Conservation (phyloP, 92 coral and sea anemone genomes). For the Epizoanthus ramosus region DNA sequence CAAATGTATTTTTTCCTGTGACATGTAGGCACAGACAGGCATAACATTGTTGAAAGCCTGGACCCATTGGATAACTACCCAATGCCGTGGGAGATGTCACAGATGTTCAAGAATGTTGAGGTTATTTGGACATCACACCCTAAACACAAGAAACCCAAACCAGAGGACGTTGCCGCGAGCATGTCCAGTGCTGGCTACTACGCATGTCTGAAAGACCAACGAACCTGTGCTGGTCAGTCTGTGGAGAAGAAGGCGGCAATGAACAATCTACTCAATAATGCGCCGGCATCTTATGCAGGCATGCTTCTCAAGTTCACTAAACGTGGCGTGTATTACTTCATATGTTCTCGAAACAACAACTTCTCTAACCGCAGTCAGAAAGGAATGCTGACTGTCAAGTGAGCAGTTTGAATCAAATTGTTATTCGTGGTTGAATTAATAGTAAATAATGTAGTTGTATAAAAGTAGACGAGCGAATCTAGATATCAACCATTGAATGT, state of each 20-base stretch:
- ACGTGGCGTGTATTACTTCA: constrained; percentile 75
- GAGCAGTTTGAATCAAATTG: background rate
- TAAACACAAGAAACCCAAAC: constrained; percentile 48
- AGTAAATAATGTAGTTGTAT: no score
- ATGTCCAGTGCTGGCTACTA: constrained; percentile 80
- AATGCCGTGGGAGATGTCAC: constrained; percentile 66
- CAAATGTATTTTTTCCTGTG: background rate
- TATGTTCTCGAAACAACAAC: constrained; percentile 93
- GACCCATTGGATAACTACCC: constrained; percentile 82
- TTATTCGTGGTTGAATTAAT: no score
- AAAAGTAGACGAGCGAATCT: no score
- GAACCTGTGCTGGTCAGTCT: constrained; percentile 34
- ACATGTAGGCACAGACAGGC: constrained; percentile 83
- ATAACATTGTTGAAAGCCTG: constrained; percentile 81
- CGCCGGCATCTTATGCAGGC: constrained; percentile 92
- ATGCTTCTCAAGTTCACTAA: constrained; percentile 71
- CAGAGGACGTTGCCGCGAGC: constrained; percentile 80
- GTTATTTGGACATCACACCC: constrained; percentile 73
- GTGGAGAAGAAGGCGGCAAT: constrained; percentile 60
- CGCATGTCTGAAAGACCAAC: constrained; percentile 35
- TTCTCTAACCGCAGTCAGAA: constrained; percentile 98
- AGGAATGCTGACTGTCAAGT: constrained; percentile 75
- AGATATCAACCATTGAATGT: no score
- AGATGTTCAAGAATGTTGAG: constrained; percentile 65
- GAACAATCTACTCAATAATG: constrained; percentile 85